Evolutionary conservation across 2,888 invertebrate species (phyloP).

Genomic region (Stenichneumon culpator): DNA sequence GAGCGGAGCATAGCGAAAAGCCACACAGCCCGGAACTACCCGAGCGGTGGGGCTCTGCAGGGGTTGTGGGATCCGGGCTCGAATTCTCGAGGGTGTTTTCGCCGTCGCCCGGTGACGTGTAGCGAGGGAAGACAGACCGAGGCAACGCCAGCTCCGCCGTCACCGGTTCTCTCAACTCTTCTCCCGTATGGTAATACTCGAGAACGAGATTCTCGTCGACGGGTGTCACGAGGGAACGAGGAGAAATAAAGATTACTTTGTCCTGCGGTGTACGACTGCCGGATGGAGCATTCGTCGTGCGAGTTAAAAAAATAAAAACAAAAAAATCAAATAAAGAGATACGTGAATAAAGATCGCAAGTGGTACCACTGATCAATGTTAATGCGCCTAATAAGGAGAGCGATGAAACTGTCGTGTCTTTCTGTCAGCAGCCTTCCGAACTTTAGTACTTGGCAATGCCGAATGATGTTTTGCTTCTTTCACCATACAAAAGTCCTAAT

Average conservation of each 20-base stretch:
- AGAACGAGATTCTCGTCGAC: constrained; percentile 57
- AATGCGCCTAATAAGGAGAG: not conserved
- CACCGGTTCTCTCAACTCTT: constrained; percentile 26
- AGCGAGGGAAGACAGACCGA: constrained; percentile 33
- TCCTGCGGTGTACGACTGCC: not conserved
- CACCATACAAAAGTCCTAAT: too few species aligned
- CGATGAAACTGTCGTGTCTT: not conserved
- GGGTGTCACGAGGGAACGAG: constrained; percentile 51
- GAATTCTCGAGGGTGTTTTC: constrained; percentile 62
- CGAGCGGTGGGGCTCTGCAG: constrained; percentile 1
- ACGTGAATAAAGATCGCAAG: not conserved
- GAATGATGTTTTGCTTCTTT: too few species aligned
- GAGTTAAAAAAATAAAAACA: not conserved
- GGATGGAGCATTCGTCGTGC: not conserved
- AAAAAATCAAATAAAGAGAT: not conserved
- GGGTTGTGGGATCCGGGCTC: constrained; percentile 35
- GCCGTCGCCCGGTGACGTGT: constrained; percentile 42
- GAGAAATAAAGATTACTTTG: constrained; percentile 51
- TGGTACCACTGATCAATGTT: too few species aligned
- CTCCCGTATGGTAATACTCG: constrained; percentile 48
- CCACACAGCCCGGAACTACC: constrained; percentile 13
- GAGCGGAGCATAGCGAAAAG: constrained; percentile 37
- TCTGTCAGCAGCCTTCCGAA: not conserved
- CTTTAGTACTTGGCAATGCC: too few species aligned
- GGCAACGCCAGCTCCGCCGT: not conserved